These are phyloP conservation scores for Parazoanthus swiftii DNA, from an alignment of 92 coral and sea anemone species.

Conservation along the genomic window DNA sequence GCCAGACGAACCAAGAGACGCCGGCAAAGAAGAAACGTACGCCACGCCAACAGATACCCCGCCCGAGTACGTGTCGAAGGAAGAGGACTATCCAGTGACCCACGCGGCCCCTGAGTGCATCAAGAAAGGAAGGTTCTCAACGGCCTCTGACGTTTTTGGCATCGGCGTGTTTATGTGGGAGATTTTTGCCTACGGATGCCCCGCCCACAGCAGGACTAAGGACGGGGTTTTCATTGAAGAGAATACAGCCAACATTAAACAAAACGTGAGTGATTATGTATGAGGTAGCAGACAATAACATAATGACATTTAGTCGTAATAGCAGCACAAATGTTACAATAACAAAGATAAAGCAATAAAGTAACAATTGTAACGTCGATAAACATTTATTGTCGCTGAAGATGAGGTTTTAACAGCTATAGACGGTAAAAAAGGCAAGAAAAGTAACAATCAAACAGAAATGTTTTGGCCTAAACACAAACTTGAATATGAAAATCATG, in stretches of 20 bases:
- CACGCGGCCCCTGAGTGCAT: slow-evolving; percentile 22
- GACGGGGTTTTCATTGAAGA: not conserved
- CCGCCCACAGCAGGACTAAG: not conserved
- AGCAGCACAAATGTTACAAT: no score
- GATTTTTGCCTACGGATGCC: slow-evolving; percentile 20
- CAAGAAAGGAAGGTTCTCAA: slow-evolving; percentile 10
- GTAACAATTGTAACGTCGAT: no score
- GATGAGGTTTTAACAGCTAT: no score
- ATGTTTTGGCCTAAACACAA: no score
- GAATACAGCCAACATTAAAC: not conserved
- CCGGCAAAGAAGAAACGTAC: not conserved
- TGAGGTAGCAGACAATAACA: no score
- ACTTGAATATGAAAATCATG: no score
- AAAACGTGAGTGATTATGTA: not conserved
- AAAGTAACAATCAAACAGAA: no score
- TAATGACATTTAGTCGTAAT: no score
- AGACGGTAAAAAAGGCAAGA: no score
- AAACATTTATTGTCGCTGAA: no score
- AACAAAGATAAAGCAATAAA: no score
- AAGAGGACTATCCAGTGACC: slow-evolving; percentile 19
- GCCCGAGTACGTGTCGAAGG: not conserved
- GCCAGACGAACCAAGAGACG: not conserved
- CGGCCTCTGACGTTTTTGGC: slow-evolving; percentile 1
- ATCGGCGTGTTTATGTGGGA: slow-evolving; percentile 18
- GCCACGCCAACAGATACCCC: not conserved